Evolutionary conservation across 1,140 invertebrate genomes (phyloP).

Genomic region (Stegodyphus dumicola): DNA sequence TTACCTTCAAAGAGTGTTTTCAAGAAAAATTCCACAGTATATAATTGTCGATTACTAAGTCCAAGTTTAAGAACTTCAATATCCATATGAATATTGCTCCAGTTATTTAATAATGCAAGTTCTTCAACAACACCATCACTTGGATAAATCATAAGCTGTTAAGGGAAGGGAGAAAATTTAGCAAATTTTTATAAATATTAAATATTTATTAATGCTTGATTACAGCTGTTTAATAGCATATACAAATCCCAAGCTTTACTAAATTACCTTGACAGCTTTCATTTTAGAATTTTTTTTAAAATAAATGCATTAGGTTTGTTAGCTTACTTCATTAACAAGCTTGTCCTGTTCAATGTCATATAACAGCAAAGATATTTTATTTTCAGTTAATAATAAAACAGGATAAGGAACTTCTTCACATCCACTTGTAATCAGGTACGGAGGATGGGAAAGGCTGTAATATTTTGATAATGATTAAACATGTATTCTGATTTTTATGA

Average conservation of each 20-base stretch:
- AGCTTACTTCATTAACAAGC: slow-evolving; percentile 48
- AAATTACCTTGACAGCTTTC: too few relatives aligned
- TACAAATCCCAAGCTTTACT: not conserved
- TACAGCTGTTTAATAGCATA: not conserved
- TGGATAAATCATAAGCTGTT: slow-evolving; percentile 53
- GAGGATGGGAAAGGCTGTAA: not conserved
- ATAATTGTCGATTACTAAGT: slow-evolving; percentile 68
- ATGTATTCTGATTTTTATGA: too few relatives aligned
- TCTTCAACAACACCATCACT: slow-evolving; percentile 40
- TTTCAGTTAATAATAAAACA: slow-evolving; percentile 27
- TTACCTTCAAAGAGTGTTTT: slow-evolving; percentile 68
- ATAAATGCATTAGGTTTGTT: too few relatives aligned
- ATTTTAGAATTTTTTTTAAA: too few relatives aligned
- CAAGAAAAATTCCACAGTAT: slow-evolving; percentile 68
- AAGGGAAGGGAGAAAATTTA: not conserved
- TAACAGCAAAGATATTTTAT: slow-evolving; percentile 19
- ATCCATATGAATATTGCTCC: slow-evolving; percentile 62
- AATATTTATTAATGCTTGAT: not conserved
- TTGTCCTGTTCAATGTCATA: slow-evolving; percentile 57
- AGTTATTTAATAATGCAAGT: slow-evolving; percentile 40
- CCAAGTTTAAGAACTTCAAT: slow-evolving; percentile 62
- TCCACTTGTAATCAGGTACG: slow-evolving; percentile 16
- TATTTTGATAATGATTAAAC: too few relatives aligned
- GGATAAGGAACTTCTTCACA: slow-evolving; percentile 53
- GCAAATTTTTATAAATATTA: too few relatives aligned